A percentile compares a stretch with the other conserved stretches of the same genome.
Evolutionary conservation across 1,140 invertebrate species (phyloP).

Genomic region (Pentalonia nigronervosa): DNA sequence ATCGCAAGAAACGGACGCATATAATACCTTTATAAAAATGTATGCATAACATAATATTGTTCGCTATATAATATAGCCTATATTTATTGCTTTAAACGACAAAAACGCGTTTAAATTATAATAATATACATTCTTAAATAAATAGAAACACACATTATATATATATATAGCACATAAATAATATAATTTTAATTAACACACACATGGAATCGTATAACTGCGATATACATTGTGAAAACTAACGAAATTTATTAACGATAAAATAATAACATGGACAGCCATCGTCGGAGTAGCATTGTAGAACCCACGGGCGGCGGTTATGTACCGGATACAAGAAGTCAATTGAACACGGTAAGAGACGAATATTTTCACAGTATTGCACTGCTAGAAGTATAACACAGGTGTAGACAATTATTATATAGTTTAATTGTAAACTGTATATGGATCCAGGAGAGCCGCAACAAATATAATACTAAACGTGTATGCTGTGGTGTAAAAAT

Average conservation of each 20-base stretch:
- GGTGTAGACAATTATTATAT: background rate
- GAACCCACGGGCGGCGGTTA: conserved; percentile 25
- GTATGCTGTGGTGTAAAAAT: background rate
- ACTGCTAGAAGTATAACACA: background rate
- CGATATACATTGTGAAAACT: background rate
- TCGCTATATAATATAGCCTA: background rate
- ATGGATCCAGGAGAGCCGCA: background rate
- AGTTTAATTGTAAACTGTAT: background rate
- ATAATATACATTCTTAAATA: background rate
- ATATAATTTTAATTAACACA: background rate
- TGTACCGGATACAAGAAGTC: conserved; percentile 36
- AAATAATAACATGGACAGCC: conserved; percentile 4
- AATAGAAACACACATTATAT: background rate
- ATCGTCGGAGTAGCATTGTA: conserved; percentile 45
- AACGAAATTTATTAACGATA: background rate
- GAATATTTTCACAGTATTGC: conserved; percentile 1
- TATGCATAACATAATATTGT: background rate
- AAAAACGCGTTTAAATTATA: background rate
- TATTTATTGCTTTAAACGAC: background rate
- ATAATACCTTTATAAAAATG: background rate
- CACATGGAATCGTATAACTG: background rate
- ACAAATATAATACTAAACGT: background rate
- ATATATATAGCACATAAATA: background rate
- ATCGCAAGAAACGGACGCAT: conserved; percentile 25
- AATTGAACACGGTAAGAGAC: conserved; percentile 48